Evolutionary conservation across 2,113 vertebrate genomes (phyloP).

Genomic region (Dipodomys stephensi): DNA sequence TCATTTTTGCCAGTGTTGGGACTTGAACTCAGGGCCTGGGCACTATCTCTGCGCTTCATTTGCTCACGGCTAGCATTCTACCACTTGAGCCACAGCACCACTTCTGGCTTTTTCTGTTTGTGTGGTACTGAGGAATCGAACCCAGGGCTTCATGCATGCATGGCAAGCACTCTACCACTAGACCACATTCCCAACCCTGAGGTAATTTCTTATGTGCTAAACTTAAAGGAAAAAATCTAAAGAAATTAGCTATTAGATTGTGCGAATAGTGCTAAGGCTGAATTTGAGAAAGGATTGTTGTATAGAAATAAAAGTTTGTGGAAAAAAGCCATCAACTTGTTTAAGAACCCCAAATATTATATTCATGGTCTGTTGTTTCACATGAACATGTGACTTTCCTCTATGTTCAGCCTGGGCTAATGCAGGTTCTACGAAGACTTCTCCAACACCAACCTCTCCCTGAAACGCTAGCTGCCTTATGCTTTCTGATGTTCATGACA

Average conservation of each 20-base stretch:
- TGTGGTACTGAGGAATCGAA: too few species aligned
- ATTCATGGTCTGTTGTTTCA: background rate
- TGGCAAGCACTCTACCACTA: too few species aligned
- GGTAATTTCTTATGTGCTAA: slow-evolving; percentile 33
- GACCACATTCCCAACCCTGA: too few species aligned
- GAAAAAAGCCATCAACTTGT: background rate
- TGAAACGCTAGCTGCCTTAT: background rate
- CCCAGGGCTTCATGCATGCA: too few species aligned
- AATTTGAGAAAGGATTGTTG: background rate
- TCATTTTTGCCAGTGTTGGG: too few species aligned
- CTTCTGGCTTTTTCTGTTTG: too few species aligned
- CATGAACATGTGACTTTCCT: accelerated
- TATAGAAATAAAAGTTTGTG: background rate
- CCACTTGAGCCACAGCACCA: too few species aligned
- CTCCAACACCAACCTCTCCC: background rate
- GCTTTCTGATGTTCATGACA: background rate
- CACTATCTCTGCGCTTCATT: too few species aligned
- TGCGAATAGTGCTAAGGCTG: background rate
- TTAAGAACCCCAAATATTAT: background rate
- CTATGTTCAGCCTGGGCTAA: background rate
- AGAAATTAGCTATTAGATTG: background rate
- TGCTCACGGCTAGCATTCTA: too few species aligned
- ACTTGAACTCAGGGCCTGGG: too few species aligned
- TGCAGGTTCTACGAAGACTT: background rate
- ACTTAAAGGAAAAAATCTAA: background rate